phyloP scores from a whole-genome alignment of 2,113 vertebrate genomes.

The Amphiprion percula region DNA sequence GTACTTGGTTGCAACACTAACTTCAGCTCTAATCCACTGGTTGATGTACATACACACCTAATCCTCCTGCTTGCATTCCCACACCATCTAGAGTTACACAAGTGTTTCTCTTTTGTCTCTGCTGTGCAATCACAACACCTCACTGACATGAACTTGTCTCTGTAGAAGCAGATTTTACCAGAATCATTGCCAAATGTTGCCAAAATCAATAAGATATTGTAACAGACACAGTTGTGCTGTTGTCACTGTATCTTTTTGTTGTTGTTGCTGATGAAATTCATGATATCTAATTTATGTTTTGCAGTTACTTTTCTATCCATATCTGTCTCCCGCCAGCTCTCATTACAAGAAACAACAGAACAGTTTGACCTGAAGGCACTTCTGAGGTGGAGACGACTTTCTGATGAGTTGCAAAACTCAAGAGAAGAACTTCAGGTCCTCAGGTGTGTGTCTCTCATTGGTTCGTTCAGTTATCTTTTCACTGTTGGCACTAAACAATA shows the following conservation, averaged over 20 bases:
- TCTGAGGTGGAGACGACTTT: constrained; percentile 90
- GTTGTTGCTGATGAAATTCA: constrained; percentile 1
- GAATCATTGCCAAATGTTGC: neutral
- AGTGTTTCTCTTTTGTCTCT: constrained; percentile 48
- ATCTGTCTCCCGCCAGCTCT: constrained; percentile 81
- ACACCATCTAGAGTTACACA: constrained; percentile 47
- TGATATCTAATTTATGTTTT: neutral
- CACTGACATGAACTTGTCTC: constrained; percentile 26
- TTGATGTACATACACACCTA: constrained; percentile 37
- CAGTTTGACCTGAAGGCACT: constrained; percentile 90
- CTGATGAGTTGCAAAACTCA: constrained; percentile 92
- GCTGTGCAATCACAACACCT: constrained; percentile 41
- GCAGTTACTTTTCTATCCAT: neutral
- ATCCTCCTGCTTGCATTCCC: constrained; percentile 51
- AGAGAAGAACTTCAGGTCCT: constrained; percentile 92
- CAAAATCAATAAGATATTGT: constrained; percentile 25
- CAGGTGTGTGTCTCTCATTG: constrained; percentile 83
- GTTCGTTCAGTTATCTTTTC: neutral
- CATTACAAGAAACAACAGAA: constrained; percentile 79
- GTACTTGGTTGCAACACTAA: constrained; percentile 28
- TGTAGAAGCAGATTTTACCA: constrained; percentile 3
- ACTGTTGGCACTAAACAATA: neutral
- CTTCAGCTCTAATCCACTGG: constrained; percentile 26
- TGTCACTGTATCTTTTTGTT: neutral
- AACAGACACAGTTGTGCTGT: neutral